Evolutionary conservation across 1,140 invertebrate species (phyloP), one percentile per base, ranked within the genome.

Genomic region (Andrena cerasifolii): DNA sequence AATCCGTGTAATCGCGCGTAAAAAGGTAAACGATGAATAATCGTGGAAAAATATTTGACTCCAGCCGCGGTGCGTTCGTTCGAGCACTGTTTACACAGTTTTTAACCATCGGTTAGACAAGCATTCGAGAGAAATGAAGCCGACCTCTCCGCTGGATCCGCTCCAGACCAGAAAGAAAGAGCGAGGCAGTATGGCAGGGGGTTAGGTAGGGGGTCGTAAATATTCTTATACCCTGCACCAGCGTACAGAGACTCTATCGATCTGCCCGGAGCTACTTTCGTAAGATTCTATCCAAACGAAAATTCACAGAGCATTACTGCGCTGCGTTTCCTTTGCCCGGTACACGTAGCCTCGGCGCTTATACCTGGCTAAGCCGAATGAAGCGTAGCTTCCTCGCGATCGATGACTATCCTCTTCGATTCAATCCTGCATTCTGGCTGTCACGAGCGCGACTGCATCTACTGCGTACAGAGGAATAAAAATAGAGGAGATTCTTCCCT

Each of bases 281-380:
- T 78, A 71, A 83, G 81, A 79, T 83, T 79, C 65, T 53, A 58
- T 83, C 53, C 56, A 49, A 79, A 63, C 68, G 28, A 83, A 82
- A 83, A 79, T 74, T 63, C 78, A 51, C 54, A 62, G 40, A 70
- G 31, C 63, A 54, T 49, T 24, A 12, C 24, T 12, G 36, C 10
- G 45, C 36, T 26, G 12, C 40, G 51, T 45, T 33, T 47, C 43
- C 6, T 8, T 14, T 5, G 31, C 26, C n/a, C 10, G 21, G 58
- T 58, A 72, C 47, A 16, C n/a, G 21, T 65, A 51, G 12, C 43
- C 21, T 28, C 18, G n/a, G 63, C 7, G 16, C 59, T 31, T 63
- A 10, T 40, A 43, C 53, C 45, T 36, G 31, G 16, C 28, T 53
- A 2, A 5, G 21, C 12, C 5, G 43, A 63, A 73, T 28, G 54